Conservation (phyloP, 1,140 invertebrate genomes). For the Battus philenor region DNA sequence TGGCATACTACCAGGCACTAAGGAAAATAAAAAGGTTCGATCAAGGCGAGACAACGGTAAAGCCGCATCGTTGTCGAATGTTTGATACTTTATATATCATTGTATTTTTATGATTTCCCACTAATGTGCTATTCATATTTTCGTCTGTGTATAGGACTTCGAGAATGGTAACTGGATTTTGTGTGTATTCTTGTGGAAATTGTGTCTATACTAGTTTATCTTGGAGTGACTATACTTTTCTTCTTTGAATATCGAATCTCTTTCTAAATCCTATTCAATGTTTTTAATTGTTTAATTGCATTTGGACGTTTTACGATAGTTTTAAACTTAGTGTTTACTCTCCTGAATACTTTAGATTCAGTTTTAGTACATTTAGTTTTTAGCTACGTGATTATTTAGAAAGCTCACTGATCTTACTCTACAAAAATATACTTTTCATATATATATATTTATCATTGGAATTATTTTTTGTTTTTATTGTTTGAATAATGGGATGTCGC, state of each 20-base stretch:
- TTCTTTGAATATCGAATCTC: conserved; percentile 36
- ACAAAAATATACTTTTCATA: conserved; percentile 37
- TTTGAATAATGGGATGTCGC: conserved; percentile 52
- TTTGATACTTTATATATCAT: conserved; percentile 41
- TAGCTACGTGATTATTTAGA: conserved; percentile 43
- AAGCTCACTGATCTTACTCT: conserved; percentile 48
- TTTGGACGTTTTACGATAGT: conserved; percentile 48
- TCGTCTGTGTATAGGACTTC: conserved; percentile 64
- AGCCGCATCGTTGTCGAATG: conserved; percentile 54
- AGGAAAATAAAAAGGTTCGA: conserved; percentile 91
- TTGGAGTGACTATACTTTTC: conserved; percentile 49
- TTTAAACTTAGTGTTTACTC: conserved; percentile 29
- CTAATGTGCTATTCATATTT: conserved; percentile 50
- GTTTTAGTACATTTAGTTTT: conserved; percentile 49
- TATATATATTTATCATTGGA: conserved; percentile 28
- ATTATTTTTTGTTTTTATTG: conserved; percentile 40
- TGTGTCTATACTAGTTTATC: conserved; percentile 59
- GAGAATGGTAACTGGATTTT: conserved; percentile 53
- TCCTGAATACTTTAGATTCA: conserved; percentile 41
- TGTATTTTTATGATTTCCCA: conserved; percentile 60
- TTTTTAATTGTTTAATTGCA: conserved; percentile 56
- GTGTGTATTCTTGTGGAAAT: conserved; percentile 60
- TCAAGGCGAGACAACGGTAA: conserved; percentile 44
- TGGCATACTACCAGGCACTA: conserved; percentile 90
- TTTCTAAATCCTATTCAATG: conserved; percentile 32